Evolutionary conservation across 1,140 invertebrate genomes (phyloP), one percentile per base, ranked within the genome.

Genomic region (Tetramorium alpestre): DNA sequence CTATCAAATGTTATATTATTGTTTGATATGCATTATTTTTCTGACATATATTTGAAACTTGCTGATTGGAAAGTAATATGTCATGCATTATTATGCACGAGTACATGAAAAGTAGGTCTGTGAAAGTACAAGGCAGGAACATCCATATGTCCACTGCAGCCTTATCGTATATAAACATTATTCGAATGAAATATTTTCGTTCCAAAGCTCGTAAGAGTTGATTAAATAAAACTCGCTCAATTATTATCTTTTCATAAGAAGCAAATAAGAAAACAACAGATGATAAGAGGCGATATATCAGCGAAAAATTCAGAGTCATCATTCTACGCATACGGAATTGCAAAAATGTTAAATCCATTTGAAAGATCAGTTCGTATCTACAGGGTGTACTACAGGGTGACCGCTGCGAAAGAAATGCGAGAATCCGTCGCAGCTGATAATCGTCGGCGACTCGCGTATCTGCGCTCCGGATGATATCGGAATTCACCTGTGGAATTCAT

Each of bases 41-140:
- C 0, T 28, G 13, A 62, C 44, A 65, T 11, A 65, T 11, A 10
- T 82, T 25, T 62, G 0, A 56, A 49, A 38, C 5, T 60, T 18
- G 5, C 0, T 10, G 18, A 54, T 44, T 0, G 33, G 28, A 11
- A 41, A 58, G 33, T 33, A 33, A 88, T 25, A 56, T 25, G 38
- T 51, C 4, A n/a, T n/a, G 62, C 16, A 85, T 49, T 82, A 38
- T 60, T 10, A 7, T 22, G 54, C 62, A 25, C n/a, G 33, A 22
- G 10, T 56, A 22, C 33, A 33, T 16, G n/a, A 75, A 84, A 93
- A 93, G 91, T 92, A 93, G 89, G 92, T 91, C 84, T 88, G 91
- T 92, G 91, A 92, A 93, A 93, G 89, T 89, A 54, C 7, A 28
- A 28, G 84, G 64, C 76, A 41, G 89, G 85, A 49, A 25, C 69